Percentiles rank a stretch among this genome's conserved stretches.
Conservation (phyloP, 2,113 vertebrate species). For the Machaerirhynchus nigripectus region DNA sequence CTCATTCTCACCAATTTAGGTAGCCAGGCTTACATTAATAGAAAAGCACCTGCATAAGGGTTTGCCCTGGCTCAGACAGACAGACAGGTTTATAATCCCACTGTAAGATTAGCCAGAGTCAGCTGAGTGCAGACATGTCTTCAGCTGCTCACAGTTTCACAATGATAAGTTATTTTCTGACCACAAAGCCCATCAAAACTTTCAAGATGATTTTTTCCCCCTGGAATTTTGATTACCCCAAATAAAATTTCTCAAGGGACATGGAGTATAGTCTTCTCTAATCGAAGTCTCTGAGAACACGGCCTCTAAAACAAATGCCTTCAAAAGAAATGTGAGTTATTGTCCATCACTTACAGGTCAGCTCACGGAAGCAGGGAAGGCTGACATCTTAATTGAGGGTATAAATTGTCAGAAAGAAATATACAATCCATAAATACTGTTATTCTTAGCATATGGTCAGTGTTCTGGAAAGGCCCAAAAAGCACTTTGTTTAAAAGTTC, state of each 20-base stretch:
- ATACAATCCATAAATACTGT: background rate
- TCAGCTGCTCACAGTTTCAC: background rate
- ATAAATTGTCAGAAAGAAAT: slow-evolving; percentile 18
- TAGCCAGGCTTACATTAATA: background rate
- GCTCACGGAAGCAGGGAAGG: background rate
- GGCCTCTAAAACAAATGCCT: background rate
- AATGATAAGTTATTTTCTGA: background rate
- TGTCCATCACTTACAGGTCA: background rate
- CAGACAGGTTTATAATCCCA: slow-evolving; percentile 21
- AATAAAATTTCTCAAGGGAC: background rate
- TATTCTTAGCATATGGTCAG: background rate
- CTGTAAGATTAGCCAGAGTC: background rate
- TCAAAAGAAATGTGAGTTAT: background rate
- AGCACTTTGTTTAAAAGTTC: slow-evolving; percentile 19
- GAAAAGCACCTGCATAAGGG: background rate
- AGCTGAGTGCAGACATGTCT: background rate
- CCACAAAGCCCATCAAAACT: background rate
- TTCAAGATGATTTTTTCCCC: background rate
- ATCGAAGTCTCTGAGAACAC: background rate
- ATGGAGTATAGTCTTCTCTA: background rate
- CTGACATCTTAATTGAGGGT: slow-evolving; percentile 17
- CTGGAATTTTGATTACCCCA: background rate
- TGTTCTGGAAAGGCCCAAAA: background rate
- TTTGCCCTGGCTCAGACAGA: slow-evolving; percentile 5
- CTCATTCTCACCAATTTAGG: background rate